Percentiles rank a stretch among this genome's conserved stretches.
These are phyloP conservation scores for Stichopus horrens DNA, from an alignment of 53 echinoderm and acorn worm species.

Conservation along the genomic window DNA sequence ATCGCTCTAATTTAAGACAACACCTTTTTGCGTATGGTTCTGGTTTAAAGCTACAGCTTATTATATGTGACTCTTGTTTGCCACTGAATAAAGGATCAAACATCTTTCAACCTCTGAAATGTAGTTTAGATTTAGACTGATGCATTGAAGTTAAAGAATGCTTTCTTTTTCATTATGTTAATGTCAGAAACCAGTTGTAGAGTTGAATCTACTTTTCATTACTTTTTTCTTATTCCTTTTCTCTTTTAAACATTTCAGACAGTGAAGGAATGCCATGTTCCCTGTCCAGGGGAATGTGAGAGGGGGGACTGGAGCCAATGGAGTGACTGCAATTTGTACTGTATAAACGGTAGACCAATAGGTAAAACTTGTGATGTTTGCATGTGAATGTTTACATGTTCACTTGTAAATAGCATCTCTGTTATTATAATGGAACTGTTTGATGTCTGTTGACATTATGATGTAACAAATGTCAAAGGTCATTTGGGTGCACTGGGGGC, in stretches of 20 bases:
- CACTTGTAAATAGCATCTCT: no score
- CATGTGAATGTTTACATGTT: no score
- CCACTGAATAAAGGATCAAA: neutral
- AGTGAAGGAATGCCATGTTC: conserved; percentile 68
- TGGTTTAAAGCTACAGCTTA: no score
- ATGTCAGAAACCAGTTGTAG: no score
- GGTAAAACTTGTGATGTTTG: conserved; percentile 51
- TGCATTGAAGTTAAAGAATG: no score
- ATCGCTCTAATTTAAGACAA: no score
- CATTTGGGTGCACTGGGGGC: no score
- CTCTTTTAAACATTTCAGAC: conserved; percentile 51
- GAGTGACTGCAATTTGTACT: conserved; percentile 86
- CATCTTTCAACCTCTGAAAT: neutral
- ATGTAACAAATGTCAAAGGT: neutral
- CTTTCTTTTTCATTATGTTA: no score
- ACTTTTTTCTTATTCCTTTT: neutral
- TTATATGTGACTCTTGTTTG: neutral
- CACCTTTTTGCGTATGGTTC: no score
- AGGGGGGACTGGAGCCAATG: conserved; percentile 80
- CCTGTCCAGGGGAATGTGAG: conserved; percentile 90
- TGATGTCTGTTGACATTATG: no score
- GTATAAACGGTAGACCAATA: conserved; percentile 74
- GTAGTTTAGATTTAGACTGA: neutral
- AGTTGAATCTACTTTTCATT: neutral
- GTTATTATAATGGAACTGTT: no score